Evolutionary conservation across 2,797 vertebrate species (phyloP).

Genomic region (Typhlichthys subterraneus): DNA sequence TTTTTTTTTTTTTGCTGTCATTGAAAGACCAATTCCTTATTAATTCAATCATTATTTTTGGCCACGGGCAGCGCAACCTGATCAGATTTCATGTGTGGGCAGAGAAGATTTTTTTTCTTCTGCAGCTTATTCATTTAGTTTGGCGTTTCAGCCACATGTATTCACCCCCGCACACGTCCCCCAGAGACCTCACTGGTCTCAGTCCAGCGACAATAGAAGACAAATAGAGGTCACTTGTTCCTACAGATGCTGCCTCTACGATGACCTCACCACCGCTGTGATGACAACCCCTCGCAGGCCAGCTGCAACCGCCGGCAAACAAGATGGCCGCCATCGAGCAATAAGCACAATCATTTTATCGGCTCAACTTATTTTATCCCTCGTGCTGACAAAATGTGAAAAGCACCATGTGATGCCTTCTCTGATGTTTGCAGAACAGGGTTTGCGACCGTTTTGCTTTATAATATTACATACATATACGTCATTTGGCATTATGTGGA

Average conservation of each 20-base stretch:
- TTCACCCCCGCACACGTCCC: constrained; percentile 1
- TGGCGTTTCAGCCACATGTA: constrained; percentile 36
- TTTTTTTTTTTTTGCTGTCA: constrained; percentile 22
- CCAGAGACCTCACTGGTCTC: constrained; percentile 34
- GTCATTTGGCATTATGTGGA: no score
- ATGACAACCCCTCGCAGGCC: constrained; percentile 61
- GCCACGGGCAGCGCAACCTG: constrained; percentile 25
- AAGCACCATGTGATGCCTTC: no score
- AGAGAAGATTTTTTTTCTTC: constrained; percentile 51
- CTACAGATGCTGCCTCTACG: constrained; percentile 51
- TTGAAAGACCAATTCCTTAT: not conserved
- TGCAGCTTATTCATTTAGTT: constrained; percentile 51
- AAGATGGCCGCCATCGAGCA: constrained; percentile 21
- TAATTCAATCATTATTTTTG: constrained; percentile 11
- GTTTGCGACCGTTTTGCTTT: no score
- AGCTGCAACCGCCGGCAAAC: constrained; percentile 70
- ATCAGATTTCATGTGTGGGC: constrained; percentile 36
- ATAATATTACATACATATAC: no score
- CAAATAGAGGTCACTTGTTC: constrained; percentile 59
- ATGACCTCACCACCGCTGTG: constrained; percentile 64
- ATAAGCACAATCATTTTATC: not conserved
- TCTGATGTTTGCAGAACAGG: no score
- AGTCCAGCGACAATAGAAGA: constrained; percentile 44
- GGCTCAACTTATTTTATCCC: no score
- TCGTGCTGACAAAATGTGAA: no score